Evolutionary conservation across 2,797 vertebrate genomes (phyloP).

Genomic region (Labroides dimidiatus): DNA sequence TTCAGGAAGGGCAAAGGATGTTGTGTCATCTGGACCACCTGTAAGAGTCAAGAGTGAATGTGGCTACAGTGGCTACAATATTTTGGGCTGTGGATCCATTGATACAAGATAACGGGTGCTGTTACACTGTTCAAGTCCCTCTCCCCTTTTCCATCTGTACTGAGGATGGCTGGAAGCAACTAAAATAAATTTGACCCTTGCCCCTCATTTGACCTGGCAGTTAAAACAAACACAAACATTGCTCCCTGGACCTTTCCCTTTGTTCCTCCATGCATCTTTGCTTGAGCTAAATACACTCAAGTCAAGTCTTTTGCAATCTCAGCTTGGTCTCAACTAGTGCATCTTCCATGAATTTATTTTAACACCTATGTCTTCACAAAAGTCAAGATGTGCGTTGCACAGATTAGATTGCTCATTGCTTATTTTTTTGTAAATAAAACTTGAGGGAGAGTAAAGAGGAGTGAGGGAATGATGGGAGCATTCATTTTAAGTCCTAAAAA

Average conservation of each 20-base stretch:
- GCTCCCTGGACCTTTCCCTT: constrained; percentile 24
- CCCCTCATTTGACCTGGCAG: constrained; percentile 52
- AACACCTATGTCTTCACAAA: constrained; percentile 57
- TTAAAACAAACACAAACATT: constrained; percentile 58
- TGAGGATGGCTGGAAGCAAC: constrained; percentile 33
- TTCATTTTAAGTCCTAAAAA: constrained; percentile 76
- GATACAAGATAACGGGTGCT: constrained; percentile 41
- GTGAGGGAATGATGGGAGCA: constrained; percentile 33
- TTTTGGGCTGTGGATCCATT: constrained; percentile 16
- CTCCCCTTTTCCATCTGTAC: constrained; percentile 15
- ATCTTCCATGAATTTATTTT: constrained; percentile 75
- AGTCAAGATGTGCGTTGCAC: constrained; percentile 67
- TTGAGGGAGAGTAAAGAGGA: constrained; percentile 28
- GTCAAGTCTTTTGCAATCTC: constrained; percentile 8
- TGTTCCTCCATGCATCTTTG: constrained; percentile 16
- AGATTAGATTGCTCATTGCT: constrained; percentile 26
- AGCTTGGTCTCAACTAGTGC: constrained; percentile 44
- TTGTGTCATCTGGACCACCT: constrained; percentile 30
- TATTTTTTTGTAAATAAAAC: constrained; percentile 57
- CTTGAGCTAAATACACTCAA: constrained; percentile 36
- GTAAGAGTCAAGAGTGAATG: constrained; percentile 6
- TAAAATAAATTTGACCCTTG: constrained; percentile 58
- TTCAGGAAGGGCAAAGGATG: too few species aligned
- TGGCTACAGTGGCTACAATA: constrained; percentile 42
- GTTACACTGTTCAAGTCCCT: constrained; percentile 28